phyloP scores from a whole-genome alignment of 2,888 invertebrate genomes.

The Neelides folsomi region DNA sequence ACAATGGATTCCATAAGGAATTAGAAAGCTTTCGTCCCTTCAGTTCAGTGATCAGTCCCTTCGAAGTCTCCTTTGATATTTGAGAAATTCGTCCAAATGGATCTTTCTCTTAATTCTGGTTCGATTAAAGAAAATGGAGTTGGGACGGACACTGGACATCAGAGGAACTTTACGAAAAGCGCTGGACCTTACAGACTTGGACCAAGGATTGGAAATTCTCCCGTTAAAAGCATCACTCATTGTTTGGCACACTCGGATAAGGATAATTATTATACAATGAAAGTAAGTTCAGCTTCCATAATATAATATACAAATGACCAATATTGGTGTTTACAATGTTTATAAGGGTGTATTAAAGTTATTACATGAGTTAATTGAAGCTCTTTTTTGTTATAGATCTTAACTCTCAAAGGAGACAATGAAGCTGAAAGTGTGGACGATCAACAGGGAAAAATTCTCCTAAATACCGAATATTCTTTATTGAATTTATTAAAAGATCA shows the following conservation, averaged over 20 bases:
- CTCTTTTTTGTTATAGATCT: slow-evolving; percentile 28
- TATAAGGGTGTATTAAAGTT: too few relatives aligned
- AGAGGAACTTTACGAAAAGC: neutral
- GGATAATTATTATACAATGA: slow-evolving; percentile 56
- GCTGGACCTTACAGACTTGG: slow-evolving; percentile 54
- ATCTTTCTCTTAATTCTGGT: too few relatives aligned
- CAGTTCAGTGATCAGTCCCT: too few relatives aligned
- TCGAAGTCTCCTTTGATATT: too few relatives aligned
- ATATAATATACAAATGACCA: too few relatives aligned
- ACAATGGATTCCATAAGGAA: too few relatives aligned
- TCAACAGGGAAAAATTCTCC: slow-evolving; percentile 60
- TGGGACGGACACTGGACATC: too few relatives aligned
- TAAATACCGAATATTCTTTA: slow-evolving; percentile 62
- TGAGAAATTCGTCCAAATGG: too few relatives aligned
- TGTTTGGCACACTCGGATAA: slow-evolving; percentile 57
- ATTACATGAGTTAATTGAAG: too few relatives aligned
- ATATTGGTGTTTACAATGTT: too few relatives aligned
- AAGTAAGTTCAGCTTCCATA: slow-evolving; percentile 41
- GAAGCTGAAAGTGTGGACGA: slow-evolving; percentile 55
- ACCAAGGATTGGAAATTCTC: slow-evolving; percentile 55
- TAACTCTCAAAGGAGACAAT: slow-evolving; percentile 29
- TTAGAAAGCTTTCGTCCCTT: too few relatives aligned
- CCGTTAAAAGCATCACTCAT: slow-evolving; percentile 62
- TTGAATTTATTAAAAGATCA: slow-evolving; percentile 54
- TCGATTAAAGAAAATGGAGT: too few relatives aligned